These are phyloP conservation scores for Oryctolagus cuniculus DNA, from an alignment of 2,113 vertebrate species.

Conservation along the genomic window DNA sequence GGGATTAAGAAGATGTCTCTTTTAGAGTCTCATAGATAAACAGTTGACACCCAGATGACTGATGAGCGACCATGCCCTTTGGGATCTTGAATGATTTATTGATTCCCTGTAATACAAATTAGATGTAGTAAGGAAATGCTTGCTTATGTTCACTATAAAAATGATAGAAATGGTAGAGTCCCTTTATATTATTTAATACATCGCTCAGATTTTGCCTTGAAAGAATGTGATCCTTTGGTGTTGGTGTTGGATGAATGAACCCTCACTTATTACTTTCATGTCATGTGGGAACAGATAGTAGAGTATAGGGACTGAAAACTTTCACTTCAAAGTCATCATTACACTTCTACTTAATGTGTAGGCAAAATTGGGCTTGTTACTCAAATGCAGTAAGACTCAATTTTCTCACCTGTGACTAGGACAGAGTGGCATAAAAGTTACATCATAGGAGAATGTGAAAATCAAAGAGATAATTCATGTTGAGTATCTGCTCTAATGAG, in stretches of 20 bases:
- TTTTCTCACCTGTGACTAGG: not conserved
- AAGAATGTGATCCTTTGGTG: not conserved
- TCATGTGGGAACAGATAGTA: not conserved
- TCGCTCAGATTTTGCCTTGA: not conserved
- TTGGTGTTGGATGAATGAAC: not conserved
- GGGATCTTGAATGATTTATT: constrained; percentile 5
- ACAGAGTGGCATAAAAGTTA: not conserved
- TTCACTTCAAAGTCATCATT: not conserved
- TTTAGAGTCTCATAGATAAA: not conserved
- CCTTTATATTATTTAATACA: not conserved
- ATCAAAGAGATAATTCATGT: not conserved
- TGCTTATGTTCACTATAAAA: constrained; percentile 6
- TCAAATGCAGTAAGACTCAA: not conserved
- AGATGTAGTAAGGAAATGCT: not conserved
- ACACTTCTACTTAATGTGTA: not conserved
- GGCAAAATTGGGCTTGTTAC: not conserved
- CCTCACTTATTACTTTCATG: not conserved
- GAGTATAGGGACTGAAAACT: not conserved
- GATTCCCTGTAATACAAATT: constrained; percentile 13
- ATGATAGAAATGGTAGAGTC: not conserved
- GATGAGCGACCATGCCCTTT: constrained; percentile 2
- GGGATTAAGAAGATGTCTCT: not conserved
- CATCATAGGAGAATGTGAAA: not conserved
- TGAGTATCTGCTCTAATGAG: not conserved
- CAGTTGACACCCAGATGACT: not conserved